These are phyloP conservation scores for Scaptomyza graminum DNA, from an alignment of 1,140 invertebrate genomes.

Conservation along the genomic window DNA sequence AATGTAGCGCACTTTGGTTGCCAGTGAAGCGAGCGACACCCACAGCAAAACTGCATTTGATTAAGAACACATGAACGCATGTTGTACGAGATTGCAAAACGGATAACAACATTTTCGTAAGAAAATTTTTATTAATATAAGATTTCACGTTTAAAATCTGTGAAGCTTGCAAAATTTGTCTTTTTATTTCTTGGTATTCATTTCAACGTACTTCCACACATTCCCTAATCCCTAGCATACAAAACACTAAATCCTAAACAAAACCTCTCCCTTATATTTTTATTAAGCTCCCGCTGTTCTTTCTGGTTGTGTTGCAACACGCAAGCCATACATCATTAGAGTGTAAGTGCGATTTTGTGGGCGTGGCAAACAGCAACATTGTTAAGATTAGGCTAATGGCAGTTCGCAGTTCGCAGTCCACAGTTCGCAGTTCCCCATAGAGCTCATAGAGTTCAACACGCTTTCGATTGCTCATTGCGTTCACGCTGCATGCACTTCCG, in stretches of 20 bases:
- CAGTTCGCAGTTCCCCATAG: neutral
- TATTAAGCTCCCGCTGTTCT: neutral
- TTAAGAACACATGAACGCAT: too few species aligned
- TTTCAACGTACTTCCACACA: too few species aligned
- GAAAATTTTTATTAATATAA: too few species aligned
- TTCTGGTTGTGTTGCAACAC: slow-evolving; percentile 2
- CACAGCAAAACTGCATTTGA: too few species aligned
- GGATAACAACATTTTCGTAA: too few species aligned
- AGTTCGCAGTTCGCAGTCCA: neutral
- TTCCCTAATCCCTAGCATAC: neutral
- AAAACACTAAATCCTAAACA: neutral
- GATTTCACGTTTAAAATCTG: too few species aligned
- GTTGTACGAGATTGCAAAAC: too few species aligned
- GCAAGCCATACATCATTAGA: slow-evolving; percentile 16
- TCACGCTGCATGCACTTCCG: slow-evolving; percentile 30
- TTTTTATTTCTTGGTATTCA: neutral
- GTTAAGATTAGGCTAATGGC: slow-evolving; percentile 10
- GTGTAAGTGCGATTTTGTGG: neutral
- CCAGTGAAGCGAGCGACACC: too few species aligned
- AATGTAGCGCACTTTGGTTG: too few species aligned
- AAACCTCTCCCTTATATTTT: neutral
- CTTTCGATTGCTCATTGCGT: neutral
- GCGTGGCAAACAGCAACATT: slow-evolving; percentile 3
- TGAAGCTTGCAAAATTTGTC: too few species aligned
- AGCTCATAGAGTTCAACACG: neutral